Evolutionary conservation across 2,113 vertebrate genomes (phyloP), one percentile per base, ranked within the genome.

Genomic region (Coryphaenoides rupestris): DNA sequence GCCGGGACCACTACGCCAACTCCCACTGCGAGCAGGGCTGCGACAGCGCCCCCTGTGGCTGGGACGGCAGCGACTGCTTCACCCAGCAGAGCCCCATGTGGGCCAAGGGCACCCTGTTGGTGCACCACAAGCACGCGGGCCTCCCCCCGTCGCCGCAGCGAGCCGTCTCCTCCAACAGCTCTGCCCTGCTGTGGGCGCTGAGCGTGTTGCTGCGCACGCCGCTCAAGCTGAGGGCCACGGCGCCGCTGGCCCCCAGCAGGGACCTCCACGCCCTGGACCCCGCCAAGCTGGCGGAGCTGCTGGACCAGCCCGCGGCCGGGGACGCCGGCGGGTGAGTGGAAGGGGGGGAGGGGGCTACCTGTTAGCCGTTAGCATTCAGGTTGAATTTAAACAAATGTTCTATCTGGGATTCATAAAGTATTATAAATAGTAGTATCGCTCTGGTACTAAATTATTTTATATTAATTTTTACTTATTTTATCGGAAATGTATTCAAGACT

Each of bases 41-140:
- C 50, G 69, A 92, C 80, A 88, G 40, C 0, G 89, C 88, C 3
- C 76, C 86, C 68, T 95, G 94, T n/a, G 94, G 94, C 24, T 95
- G 93, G 94, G 94, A 96, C 1, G 93, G 94, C 19, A 92, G 91
- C 1, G 93, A 96, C 82, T 96, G 94, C 79, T 80, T 89, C 40
- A 62, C 56, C 0, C 64, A 74, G 13, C 77, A 84, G 24, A 60
- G 17, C 16, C 24, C 76, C 0, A 0, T 21, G 46, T 92, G 89
- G 90, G 89, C 90, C 2, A 83, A 76, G 58, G 88, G 90, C 49
- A 89, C 88, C 1, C 72, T 93, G 62, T 73, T 93, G 21, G 69
- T 94, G 5, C 90, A 93, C 5, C 90, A 93, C 65, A 66, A 83
- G 0, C 75, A 75, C 33, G 33, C 7, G 5, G 33, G 33, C 33